Conservation (phyloP, 2,797 vertebrate genomes). For the Tapirus indicus region DNA sequence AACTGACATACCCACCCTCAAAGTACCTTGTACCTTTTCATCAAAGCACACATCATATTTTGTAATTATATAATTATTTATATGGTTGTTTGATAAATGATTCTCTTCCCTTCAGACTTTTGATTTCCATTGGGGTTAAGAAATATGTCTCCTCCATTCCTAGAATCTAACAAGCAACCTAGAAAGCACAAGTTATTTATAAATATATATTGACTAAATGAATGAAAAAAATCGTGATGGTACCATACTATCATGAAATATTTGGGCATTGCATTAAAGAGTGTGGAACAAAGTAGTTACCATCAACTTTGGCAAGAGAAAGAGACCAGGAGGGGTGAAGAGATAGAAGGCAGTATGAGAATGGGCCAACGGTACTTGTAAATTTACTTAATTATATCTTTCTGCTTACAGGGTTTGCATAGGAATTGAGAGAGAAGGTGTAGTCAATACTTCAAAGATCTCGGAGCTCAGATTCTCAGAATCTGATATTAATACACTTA, state of each 20-base stretch:
- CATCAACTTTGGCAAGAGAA: not conserved
- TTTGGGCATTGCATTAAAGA: not conserved
- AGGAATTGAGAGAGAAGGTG: not conserved
- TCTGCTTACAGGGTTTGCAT: not conserved
- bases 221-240: not conserved
- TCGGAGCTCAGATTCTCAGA: not conserved
- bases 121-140: constrained; percentile 1
- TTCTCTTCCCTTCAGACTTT: not conserved
- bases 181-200: not conserved
- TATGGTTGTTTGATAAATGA: not conserved
- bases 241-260: not conserved
- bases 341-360: not conserved
- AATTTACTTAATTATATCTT: not conserved
- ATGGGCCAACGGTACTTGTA: not conserved
- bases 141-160: not conserved
- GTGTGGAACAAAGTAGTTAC: not conserved
- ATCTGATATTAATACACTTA: not conserved
- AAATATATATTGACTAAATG: not conserved
- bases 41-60: not conserved
- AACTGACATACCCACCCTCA: not conserved
- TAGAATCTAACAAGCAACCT: not conserved
- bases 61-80: not conserved
- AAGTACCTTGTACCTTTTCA: not conserved
- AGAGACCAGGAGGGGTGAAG: not conserved
- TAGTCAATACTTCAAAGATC: not conserved